Base-by-base conservation (phyloP, 2,113 vertebrate species). In the Ornithorhynchus anatinus region DNA sequence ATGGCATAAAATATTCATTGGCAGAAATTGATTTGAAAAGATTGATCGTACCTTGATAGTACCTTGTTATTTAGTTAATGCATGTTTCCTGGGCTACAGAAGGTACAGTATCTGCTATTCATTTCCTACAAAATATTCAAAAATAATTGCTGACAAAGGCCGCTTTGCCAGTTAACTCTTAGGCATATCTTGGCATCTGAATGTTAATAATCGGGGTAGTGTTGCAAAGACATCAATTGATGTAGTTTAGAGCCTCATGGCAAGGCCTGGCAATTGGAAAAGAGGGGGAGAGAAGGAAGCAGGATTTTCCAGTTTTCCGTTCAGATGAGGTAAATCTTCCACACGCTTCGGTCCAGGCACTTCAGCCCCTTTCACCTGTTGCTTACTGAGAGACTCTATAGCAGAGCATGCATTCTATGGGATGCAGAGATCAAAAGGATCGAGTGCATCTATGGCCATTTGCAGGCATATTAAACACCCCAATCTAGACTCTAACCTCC, bases 111-210 rank as follows among this genome's bases (percentile, higher is more conserved):
- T 88, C 78, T 75, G 72, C 71, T 87, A 87, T 84, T 91, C 88
- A 82, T 91, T 85, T 87, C 84, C 72, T 82, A 69, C 53, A 87
- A 90, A 89, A 88, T 89, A 82, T 89, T 88, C 87, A 86, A 87
- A 91, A 90, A 89, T 92, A 91, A 91, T 84, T 89, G 84, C 84
- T 89, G 89, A 82, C 79, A 91, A 87, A 88, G 83, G 79, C 86
- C 78, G 81, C 80, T 90, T 86, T 79, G 81, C 77, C 84, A 71
- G 84, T 87, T 91, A 70, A 89, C 73, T 87, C 72, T 79, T 75
- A 88, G 73, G 85, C 87, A 81, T 44, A 32, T 81, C 82, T 84
- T 89, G 66, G 88, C 90, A 90, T 88, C 75, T 89, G 88, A 89
- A 87, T 90, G 87, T 86, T 92, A 91, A 91, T 89, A 79, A 86